Percentiles rank a stretch among this genome's conserved stretches.
Evolutionary conservation across 2,888 invertebrate species (phyloP).

Genomic region (Drosophila anceps): DNA sequence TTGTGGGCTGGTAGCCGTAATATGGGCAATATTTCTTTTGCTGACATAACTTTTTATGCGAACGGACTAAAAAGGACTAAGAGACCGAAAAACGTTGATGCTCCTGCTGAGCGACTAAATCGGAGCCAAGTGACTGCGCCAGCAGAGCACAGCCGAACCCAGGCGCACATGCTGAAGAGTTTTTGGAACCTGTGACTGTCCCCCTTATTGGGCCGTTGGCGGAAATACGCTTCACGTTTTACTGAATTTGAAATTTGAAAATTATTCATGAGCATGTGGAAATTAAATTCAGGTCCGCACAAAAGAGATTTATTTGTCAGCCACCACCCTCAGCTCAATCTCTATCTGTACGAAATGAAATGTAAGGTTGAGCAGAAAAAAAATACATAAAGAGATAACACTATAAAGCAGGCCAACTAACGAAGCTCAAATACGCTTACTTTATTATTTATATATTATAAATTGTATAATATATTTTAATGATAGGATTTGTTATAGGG

Average conservation of each 20-base stretch:
- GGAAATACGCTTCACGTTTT: conserved; percentile 80
- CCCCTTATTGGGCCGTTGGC: conserved; percentile 48
- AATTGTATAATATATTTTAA: not conserved
- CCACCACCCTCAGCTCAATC: conserved; percentile 47
- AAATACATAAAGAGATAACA: conserved; percentile 29
- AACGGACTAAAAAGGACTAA: conserved; percentile 56
- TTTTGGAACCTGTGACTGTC: conserved; percentile 22
- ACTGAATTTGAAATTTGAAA: conserved; percentile 83
- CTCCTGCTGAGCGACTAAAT: conserved; percentile 45
- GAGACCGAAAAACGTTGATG: conserved; percentile 28
- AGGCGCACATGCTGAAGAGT: not conserved
- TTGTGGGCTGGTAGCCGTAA: conserved; percentile 53
- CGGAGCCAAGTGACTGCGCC: conserved; percentile 6
- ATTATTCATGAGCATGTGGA: conserved; percentile 84
- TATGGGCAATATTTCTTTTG: conserved; percentile 73
- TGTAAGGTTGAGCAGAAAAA: conserved; percentile 46
- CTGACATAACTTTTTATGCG: conserved; percentile 77
- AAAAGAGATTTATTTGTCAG: conserved; percentile 82
- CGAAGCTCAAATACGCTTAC: conserved; percentile 18
- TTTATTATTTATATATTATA: not conserved
- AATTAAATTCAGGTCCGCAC: conserved; percentile 83
- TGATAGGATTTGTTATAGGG: not conserved
- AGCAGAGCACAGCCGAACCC: not conserved
- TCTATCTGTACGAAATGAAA: conserved; percentile 66
- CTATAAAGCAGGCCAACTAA: not conserved